phyloP scores from a whole-genome alignment of 2,888 invertebrate species.

The Agonopterix subpropinquella region DNA sequence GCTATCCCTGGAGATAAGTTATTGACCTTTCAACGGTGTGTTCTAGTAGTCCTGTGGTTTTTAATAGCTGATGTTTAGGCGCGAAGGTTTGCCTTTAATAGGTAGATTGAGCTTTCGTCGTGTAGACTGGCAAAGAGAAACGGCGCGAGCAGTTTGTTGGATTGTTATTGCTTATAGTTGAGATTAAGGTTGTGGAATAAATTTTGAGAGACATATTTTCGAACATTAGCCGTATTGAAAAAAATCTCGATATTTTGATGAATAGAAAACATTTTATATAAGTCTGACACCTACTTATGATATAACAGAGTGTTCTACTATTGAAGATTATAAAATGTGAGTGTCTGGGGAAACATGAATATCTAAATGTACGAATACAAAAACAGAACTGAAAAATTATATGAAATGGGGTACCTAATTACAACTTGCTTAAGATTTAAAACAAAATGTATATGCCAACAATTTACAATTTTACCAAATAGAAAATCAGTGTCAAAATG shows the following conservation, averaged over 20 bases:
- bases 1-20: conserved; percentile 45
- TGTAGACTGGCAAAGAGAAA: conserved; percentile 34
- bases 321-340: conserved; percentile 19
- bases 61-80: conserved; percentile 37
- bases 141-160: conserved; percentile 45
- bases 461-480: conserved; percentile 28
- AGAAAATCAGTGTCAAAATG: conserved; percentile 62
- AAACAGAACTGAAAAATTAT: conserved; percentile 1
- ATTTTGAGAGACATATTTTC: conserved; percentile 72
- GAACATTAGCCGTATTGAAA: conserved; percentile 62
- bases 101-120: conserved; percentile 36
- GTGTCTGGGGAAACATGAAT: neutral
- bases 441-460: conserved; percentile 24
- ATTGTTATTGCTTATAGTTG: conserved; percentile 67
- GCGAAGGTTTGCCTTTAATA: conserved; percentile 14
- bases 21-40: conserved; percentile 27
- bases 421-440: conserved; percentile 7
- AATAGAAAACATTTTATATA: conserved; percentile 38
- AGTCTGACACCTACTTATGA: conserved; percentile 57
- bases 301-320: conserved; percentile 16
- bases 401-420: conserved; percentile 1
- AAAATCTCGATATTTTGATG: conserved; percentile 59
- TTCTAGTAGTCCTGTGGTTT: conserved; percentile 36
- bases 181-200: conserved; percentile 70
- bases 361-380: neutral